Percentiles rank a stretch among this genome's conserved stretches.
Conservation (phyloP, 2,888 invertebrate species). For the Chaetogeoica ovagalla region DNA sequence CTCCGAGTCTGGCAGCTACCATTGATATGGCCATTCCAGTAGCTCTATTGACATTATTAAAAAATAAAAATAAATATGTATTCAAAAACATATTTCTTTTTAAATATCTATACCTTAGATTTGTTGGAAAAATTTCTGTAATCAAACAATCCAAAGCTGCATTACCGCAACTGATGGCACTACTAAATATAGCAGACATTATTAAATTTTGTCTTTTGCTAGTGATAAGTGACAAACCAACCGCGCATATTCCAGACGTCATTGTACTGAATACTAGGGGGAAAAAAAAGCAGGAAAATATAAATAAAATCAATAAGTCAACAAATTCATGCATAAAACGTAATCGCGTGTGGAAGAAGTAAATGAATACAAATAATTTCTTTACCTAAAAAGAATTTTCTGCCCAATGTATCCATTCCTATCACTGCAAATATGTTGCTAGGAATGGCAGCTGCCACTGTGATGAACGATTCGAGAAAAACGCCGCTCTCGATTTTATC, state of each 20-base stretch:
- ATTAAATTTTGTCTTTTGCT: conserved; percentile 81
- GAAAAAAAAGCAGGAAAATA: conserved; percentile 56
- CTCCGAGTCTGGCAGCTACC: conserved; percentile 86
- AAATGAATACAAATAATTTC: too few species aligned
- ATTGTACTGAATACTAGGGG: conserved; percentile 77
- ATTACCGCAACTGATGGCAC: conserved; percentile 85
- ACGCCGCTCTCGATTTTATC: conserved; percentile 77
- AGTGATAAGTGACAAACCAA: conserved; percentile 81
- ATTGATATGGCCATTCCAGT: conserved; percentile 89
- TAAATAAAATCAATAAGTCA: neutral
- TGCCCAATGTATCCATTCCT: conserved; percentile 82
- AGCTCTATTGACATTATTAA: conserved; percentile 65
- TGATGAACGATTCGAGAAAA: conserved; percentile 83
- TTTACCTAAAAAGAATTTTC: conserved; percentile 79
- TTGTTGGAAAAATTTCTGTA: conserved; percentile 91
- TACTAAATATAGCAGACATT: conserved; percentile 83
- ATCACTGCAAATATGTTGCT: conserved; percentile 80
- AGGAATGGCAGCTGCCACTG: conserved; percentile 82
- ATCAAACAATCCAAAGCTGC: conserved; percentile 89
- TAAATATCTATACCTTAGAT: conserved; percentile 69
- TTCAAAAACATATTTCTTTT: neutral
- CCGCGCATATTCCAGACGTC: conserved; percentile 80
- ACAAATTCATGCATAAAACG: neutral
- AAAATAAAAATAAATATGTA: neutral
- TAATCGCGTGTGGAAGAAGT: neutral